Evolutionary conservation across 2,113 vertebrate species (phyloP).

Genomic region (Lanius collurio): DNA sequence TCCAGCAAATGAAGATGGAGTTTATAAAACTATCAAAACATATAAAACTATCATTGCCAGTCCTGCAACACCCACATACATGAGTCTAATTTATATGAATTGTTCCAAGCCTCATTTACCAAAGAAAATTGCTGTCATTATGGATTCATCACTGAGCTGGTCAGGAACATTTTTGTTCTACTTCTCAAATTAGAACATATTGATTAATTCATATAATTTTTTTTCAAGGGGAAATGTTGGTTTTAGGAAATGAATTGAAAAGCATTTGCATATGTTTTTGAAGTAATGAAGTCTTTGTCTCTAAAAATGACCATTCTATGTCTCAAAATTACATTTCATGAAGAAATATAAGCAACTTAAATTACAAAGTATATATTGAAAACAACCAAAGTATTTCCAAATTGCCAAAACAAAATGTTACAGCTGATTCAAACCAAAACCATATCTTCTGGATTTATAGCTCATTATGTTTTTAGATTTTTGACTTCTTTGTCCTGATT

Average conservation of each 20-base stretch:
- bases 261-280: neutral
- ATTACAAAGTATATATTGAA: neutral
- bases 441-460: constrained; percentile 14
- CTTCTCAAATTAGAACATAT: constrained; percentile 29
- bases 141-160: neutral
- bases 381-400: constrained; percentile 15
- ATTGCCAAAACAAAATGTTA: constrained; percentile 25
- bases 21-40: constrained; percentile 16
- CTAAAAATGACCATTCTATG: neutral
- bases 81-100: neutral
- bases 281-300: neutral
- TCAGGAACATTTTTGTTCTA: constrained; percentile 4
- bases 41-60: neutral
- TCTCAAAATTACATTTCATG: neutral
- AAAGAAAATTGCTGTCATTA: constrained; percentile 38
- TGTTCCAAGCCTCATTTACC: constrained; percentile 31
- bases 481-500: constrained; percentile 40
- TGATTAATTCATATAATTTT: neutral
- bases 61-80: constrained; percentile 15
- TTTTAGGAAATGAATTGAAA: neutral
- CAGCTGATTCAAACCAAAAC: constrained; percentile 21
- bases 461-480: constrained; percentile 46
- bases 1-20: neutral
- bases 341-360: constrained; percentile 8
- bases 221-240: neutral